phyloP scores from a whole-genome alignment of 2,888 invertebrate genomes.

The Ectropis crepuscularia region DNA sequence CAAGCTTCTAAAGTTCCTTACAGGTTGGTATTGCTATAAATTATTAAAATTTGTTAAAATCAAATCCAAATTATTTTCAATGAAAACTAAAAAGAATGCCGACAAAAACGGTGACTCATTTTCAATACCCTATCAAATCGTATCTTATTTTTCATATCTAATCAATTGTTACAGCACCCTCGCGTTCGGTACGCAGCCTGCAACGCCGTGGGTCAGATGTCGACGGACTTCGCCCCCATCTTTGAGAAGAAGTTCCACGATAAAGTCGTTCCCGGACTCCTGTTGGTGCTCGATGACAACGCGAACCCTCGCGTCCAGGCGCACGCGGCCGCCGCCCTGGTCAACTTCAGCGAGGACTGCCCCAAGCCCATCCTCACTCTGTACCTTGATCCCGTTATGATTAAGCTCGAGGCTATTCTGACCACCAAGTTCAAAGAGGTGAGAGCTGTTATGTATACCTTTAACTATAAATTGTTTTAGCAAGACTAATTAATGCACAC shows the following conservation, averaged over 20 bases:
- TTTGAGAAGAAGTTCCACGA: constrained; percentile 99
- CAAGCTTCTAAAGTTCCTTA: no score
- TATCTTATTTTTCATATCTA: background rate
- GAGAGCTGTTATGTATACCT: constrained; percentile 33
- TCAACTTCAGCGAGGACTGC: constrained; percentile 99
- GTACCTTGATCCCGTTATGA: constrained; percentile 96
- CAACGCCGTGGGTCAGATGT: constrained; percentile 99
- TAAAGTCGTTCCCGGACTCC: constrained; percentile 95
- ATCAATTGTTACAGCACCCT: constrained; percentile 87
- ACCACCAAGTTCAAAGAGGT: constrained; percentile 97
- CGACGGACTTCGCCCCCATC: constrained; percentile 98
- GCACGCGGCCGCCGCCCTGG: constrained; percentile 96
- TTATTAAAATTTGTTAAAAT: no score
- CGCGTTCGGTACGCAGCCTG: constrained; percentile 98
- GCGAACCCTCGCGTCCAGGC: constrained; percentile 96
- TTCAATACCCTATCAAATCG: no score
- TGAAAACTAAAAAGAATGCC: no score
- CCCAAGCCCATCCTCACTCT: constrained; percentile 96
- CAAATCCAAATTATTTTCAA: no score
- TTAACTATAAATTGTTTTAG: background rate
- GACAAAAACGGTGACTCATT: no score
- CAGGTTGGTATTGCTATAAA: no score
- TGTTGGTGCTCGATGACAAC: constrained; percentile 95
- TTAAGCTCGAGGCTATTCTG: constrained; percentile 94
- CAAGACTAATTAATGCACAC: no score